Base-by-base conservation (phyloP, 2,888 invertebrate genomes). In the Calliopum simillimum region DNA sequence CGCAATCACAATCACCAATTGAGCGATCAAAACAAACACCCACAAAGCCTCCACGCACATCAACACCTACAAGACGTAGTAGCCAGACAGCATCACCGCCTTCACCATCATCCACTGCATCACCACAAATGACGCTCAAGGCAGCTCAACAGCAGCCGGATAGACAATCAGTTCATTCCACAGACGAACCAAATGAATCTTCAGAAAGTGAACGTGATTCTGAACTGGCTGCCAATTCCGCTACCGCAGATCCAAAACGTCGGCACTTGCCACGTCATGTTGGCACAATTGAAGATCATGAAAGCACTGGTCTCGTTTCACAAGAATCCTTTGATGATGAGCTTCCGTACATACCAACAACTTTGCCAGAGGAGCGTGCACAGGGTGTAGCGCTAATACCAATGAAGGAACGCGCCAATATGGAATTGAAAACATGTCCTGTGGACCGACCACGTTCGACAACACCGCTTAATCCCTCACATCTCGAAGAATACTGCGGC, bases 291-390 rank as follows among this genome's bases (percentile, higher is more conserved):
- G 88, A 89, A 76, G 91, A 91, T 77, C 87, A 91, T 61, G 95
- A 95, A 84, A 89, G 93, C 74, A 92, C 92, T 75, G 91, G 91
- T 2, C 88, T 96, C 55, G 94, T 95, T 58, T 88, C 92, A 70
- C 91, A 94, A 82, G 94, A 95, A 82, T 95, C 95, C 49, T 93
- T 94, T 81, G 95, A 95, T 80, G 93, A 93, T 79, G 94, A 94
- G 86, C 88, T 96, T 80, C 96, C 96, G 2, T 95, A 94, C 84
- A 91, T 96, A 80, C 95, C 96, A 69, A 95, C 96, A n/a, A 96
- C 95, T 68, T 87, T 96, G 81, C 96, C 96, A 21, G 89, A 91
- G 83, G 96, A 96, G 87, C 90, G 95, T 74, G 92, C 95, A 16
- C 90, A 93, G 73, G 94, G 93, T 33, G 87, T 95, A 75, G 92